Evolutionary conservation across 2,113 vertebrate genomes (phyloP).

Genomic region (Ptychochromis oligacanthus): DNA sequence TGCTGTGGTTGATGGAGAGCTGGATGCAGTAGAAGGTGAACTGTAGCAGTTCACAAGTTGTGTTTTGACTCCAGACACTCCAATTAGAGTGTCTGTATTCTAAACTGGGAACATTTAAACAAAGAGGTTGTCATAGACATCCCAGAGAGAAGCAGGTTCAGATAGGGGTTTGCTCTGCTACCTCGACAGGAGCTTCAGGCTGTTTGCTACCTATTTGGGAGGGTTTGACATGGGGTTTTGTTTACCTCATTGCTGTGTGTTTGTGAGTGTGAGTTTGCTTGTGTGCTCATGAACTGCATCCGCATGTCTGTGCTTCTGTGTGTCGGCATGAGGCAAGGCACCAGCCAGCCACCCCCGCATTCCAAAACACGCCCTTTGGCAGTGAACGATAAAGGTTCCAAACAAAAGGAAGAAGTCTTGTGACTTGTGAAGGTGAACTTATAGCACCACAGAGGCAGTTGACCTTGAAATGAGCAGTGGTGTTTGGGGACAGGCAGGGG

Average conservation of each 20-base stretch:
- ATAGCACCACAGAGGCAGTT: conserved; percentile 73
- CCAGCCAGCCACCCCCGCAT: conserved; percentile 65
- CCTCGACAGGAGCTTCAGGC: conserved; percentile 70
- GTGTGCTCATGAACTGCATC: conserved; percentile 25
- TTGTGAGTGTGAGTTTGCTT: conserved; percentile 3
- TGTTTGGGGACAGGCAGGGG: conserved; percentile 70
- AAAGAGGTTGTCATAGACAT: conserved; percentile 54
- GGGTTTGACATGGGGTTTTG: conserved; percentile 59
- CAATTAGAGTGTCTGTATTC: conserved; percentile 64
- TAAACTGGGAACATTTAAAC: conserved; percentile 64
- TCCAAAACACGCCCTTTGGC: conserved; percentile 70
- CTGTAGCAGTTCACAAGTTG: conserved; percentile 48
- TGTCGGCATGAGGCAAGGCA: conserved; percentile 57
- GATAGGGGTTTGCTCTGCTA: conserved; percentile 54
- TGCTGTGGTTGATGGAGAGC: conserved; percentile 32
- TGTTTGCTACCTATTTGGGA: conserved; percentile 70
- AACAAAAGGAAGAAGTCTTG: conserved; percentile 75
- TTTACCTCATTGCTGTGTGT: conserved; percentile 51
- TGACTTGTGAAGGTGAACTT: conserved; percentile 75
- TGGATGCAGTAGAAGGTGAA: conserved; percentile 39
- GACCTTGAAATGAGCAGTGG: conserved; percentile 83
- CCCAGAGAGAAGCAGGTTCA: conserved; percentile 55
- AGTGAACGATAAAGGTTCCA: conserved; percentile 71
- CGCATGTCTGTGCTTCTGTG: conserved; percentile 38
- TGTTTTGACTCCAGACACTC: conserved; percentile 57